Evolutionary conservation across 2,888 invertebrate species (phyloP), one percentile per base, ranked within the genome.

Genomic region (Hyposoter didymator): DNA sequence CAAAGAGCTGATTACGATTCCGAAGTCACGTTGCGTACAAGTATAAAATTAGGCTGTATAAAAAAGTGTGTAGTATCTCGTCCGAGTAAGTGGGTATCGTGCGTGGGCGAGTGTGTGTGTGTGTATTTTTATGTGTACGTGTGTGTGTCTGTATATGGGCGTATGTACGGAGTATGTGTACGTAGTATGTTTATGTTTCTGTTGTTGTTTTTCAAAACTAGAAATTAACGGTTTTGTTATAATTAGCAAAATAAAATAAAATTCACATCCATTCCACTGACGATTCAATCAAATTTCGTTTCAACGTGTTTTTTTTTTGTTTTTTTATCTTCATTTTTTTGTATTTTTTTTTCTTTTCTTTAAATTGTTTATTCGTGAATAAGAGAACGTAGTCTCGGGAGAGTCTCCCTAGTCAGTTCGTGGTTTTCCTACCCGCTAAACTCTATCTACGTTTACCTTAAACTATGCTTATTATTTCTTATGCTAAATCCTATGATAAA

Each of bases 1-100:
- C 89, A 90, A 90, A 90, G 86, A 90, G 86, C 43, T 73, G 39
- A 7, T 87, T 88, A 89, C 78, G 78, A 84, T 86, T 90, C 87
- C 87, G 80, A 88, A 91, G 86, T 87, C 89, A 88, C 89, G 84
- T 90, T 90, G 90, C 90, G 88, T 91, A 91, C 89, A 90, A 92
- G 91, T 93, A 92, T 90, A 93, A 92, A 92, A 93, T 92, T 91
- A 92, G 92, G 91, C 93, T 93, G 91, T 93, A 92, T 92, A 92
- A 92, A 93, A 88, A 92, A 92, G 88, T 85, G 87, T 89, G 59
- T 59, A 28, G 28, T 28, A 59, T 28, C 59, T 59, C 59, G 59
- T 59, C 28, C 28, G 28, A 28, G 59, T 59, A 49, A 32, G 66
- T 82, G 12, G 39, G 79, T 85, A 82, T 83, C 28, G 78, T 75